Base-by-base conservation (phyloP, 2,888 invertebrate genomes). In the Hydrotaea diabolus region DNA sequence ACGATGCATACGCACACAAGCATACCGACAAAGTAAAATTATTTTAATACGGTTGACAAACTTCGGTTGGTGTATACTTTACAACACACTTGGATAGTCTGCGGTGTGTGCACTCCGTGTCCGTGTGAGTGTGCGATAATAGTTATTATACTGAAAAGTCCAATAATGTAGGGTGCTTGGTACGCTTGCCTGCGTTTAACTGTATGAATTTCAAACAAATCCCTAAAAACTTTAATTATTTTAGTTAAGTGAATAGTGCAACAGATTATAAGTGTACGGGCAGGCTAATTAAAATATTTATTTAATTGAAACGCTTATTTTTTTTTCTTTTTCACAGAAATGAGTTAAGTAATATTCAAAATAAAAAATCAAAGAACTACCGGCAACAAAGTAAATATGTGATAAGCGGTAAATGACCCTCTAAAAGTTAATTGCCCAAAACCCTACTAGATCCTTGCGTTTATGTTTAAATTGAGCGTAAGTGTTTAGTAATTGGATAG, bases 181-280 rank as follows among this genome's bases (percentile, higher is more conserved):
- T 31, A 31, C 31, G 31, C 31, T 31, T 11, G 46, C 15, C 11
- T 15, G 46, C 46, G 46, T 46, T 46, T 46, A 9, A n/a, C 3
- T 5, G 19, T 53, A 17, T 53, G 53, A 0, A 53, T 53, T n/a
- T 53, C 53, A 53, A 53, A 53, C n/a, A 53, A 7, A 53, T 53
- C 3, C 53, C 53, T 11, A 2, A 53, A n/a, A 53, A 19, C 53
- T 53, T n/a, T 15, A 17, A 2, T 53, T 8, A n/a, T 3, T n/a
- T 53, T n/a, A n/a, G 17, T 53, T 53, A 53, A 5, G 53, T 53
- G n/a, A 53, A 53, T 53, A n/a, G 53, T n/a, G 53, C n/a, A n/a
- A 53, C n/a, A 53, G 2, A 53, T 53, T 17, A n/a, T 39, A 13
- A 8, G 13, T 39, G 39, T 39, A 5, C 5, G 39, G 3, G 9